A percentile compares a stretch with the other conserved stretches of the same genome.
Evolutionary conservation across 1,140 invertebrate species (phyloP).

Genomic region (Diploscapter pachys): DNA sequence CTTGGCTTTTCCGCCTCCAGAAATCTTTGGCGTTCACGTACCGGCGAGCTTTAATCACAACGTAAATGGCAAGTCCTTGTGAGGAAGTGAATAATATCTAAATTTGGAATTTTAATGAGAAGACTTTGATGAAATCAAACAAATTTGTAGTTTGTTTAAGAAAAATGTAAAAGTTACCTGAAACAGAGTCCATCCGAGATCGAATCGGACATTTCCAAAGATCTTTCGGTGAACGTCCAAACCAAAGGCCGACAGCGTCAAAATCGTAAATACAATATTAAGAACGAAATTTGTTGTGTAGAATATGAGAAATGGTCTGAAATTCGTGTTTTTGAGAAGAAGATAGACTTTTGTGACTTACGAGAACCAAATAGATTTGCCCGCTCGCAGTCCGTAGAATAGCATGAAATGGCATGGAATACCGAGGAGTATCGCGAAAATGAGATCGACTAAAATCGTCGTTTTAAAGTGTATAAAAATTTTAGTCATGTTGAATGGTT

Average conservation of each 20-base stretch:
- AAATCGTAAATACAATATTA: constrained; percentile 24
- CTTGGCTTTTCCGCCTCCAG: constrained; percentile 10
- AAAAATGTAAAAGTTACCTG: constrained; percentile 14
- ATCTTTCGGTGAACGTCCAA: constrained; percentile 29
- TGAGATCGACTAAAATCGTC: constrained; percentile 28
- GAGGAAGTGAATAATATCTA: constrained; percentile 28
- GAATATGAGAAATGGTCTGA: constrained; percentile 33
- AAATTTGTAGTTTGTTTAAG: not conserved
- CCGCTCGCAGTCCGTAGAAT: constrained; percentile 22
- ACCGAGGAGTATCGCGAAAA: constrained; percentile 26
- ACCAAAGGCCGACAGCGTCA: constrained; percentile 20
- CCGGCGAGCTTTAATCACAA: constrained; percentile 24
- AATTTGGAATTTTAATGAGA: not conserved
- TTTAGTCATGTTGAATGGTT: too few species aligned
- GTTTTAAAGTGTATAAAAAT: not conserved
- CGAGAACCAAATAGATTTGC: constrained; percentile 22
- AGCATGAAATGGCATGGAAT: constrained; percentile 31
- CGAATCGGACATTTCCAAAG: constrained; percentile 32
- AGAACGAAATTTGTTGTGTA: constrained; percentile 34
- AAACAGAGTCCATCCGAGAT: constrained; percentile 31
- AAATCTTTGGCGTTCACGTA: constrained; percentile 30
- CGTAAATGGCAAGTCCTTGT: constrained; percentile 34
- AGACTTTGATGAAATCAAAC: not conserved
- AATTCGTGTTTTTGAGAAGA: not conserved
- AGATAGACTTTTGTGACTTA: constrained; percentile 1